Evolutionary conservation across 2,888 invertebrate species (phyloP), one percentile per base, ranked within the genome.

Genomic region (Drosophila gaucha): DNA sequence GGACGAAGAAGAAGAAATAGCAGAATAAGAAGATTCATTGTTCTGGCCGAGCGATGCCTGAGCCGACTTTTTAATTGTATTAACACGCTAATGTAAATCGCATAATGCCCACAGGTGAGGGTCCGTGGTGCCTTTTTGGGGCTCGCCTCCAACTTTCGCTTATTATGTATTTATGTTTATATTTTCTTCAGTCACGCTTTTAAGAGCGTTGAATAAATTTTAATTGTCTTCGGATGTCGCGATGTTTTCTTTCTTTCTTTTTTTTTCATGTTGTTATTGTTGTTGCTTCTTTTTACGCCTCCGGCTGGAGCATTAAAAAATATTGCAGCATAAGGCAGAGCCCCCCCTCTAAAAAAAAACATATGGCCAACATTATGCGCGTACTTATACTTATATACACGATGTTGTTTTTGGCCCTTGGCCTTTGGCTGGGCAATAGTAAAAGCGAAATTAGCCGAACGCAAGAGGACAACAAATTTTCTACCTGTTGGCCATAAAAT

Each of bases 401-500:
- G 59, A 39, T 47, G 59, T 44, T 47, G 35, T 50, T 67, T 50
- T 67, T 50, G 78, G 68, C 74, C 74, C 60, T 54, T 74, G 66
- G 71, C 70, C 58, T 66, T 67, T 62, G 64, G 49, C 50, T 20
- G 62, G 60, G 54, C 64, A 82, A 87, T 82, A 82, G 82, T 82
- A 87, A 85, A 87, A 82, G 83, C 80, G 62, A 82, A 87, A 87
- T 82, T 87, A 82, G 88, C 83, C 69, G 56, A 64, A 71, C 85
- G 79, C 78, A 57, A 56, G 66, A 66, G 80, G 79, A 77, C 74
- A 80, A 79, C 76, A 89, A 87, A 78, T 82, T 80, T 87, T 86
- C 75, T 83, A 89, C 89, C 89, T 89, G 90, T 86, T 90, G 89
- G 86, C 75, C 79, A 79, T 90, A 89, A 90, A 89, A 88, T 84